Evolutionary conservation across 1,140 invertebrate species (phyloP).

Genomic region (Drosophila bifasciata): DNA sequence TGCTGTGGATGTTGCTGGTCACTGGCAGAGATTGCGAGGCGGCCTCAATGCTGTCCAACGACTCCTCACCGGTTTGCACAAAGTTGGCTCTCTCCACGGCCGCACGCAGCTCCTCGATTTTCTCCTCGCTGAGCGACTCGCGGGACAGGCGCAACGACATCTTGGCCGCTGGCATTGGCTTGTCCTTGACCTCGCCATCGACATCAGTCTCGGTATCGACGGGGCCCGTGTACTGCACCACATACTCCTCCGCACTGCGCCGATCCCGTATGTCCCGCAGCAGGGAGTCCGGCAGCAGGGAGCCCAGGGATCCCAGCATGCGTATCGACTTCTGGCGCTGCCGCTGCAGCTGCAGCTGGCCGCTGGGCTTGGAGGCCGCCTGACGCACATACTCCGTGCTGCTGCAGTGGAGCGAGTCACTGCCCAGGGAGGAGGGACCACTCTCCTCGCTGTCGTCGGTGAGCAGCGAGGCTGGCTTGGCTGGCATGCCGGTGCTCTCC

Average conservation of each 20-base stretch:
- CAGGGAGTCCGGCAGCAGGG: conserved; percentile 75
- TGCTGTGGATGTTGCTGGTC: conserved; percentile 17
- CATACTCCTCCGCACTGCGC: conserved; percentile 51
- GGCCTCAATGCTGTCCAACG: conserved; percentile 38
- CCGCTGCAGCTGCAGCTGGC: conserved; percentile 57
- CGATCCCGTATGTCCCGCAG: conserved; percentile 80
- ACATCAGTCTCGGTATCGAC: conserved; percentile 1
- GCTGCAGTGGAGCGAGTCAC: conserved; percentile 75
- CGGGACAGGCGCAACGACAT: conserved; percentile 51
- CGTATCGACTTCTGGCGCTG: conserved; percentile 63
- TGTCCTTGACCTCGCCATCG: conserved; percentile 41
- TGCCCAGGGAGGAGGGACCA: conserved; percentile 75
- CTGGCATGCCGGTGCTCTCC: conserved; percentile 85
- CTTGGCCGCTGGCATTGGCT: conserved; percentile 14
- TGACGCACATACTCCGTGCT: conserved; percentile 71
- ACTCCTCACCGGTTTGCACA: conserved; percentile 70
- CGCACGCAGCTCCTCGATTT: conserved; percentile 70
- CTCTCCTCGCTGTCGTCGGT: conserved; percentile 84
- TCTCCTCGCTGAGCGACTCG: conserved; percentile 68
- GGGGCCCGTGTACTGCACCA: conserved; percentile 58
- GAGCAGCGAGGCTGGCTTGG: conserved; percentile 85
- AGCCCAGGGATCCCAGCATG: conserved; percentile 58
- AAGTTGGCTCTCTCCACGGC: conserved; percentile 73
- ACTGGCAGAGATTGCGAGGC: conserved; percentile 39
- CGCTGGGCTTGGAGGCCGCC: conserved; percentile 62